These are phyloP conservation scores for Drosophila lutescens DNA, from an alignment of 2,888 invertebrate genomes.

Conservation along the genomic window DNA sequence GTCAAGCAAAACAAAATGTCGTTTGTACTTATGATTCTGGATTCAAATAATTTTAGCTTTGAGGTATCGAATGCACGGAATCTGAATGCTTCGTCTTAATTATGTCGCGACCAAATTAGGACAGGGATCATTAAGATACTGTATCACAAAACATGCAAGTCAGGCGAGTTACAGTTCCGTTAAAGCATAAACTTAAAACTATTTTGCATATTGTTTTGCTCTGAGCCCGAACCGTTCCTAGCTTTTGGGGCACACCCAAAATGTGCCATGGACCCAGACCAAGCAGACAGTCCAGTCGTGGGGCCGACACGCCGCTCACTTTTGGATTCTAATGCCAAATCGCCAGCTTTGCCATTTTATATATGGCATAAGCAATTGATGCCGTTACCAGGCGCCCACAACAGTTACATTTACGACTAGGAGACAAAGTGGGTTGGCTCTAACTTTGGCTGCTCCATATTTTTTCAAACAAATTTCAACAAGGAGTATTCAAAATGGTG, in stretches of 20 bases:
- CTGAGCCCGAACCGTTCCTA: not conserved
- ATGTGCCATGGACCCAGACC: slow-evolving; percentile 29
- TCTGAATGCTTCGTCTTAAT: slow-evolving; percentile 8
- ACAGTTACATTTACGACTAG: slow-evolving; percentile 13
- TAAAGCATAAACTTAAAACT: slow-evolving; percentile 5
- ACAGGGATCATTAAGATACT: slow-evolving; percentile 42
- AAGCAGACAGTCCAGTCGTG: slow-evolving; percentile 20
- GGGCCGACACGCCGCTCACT: slow-evolving; percentile 56
- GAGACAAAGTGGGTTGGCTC: slow-evolving; percentile 12
- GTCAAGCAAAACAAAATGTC: slow-evolving; percentile 42
- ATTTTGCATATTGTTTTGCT: slow-evolving; percentile 36
- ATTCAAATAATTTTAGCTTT: not conserved
- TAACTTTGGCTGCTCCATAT: not conserved
- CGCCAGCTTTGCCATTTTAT: slow-evolving; percentile 28
- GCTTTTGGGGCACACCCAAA: slow-evolving; percentile 66
- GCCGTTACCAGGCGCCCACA: slow-evolving; percentile 33
- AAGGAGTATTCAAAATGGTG: no score
- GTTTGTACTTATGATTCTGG: slow-evolving; percentile 15
- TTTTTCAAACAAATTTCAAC: no score
- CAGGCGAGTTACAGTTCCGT: slow-evolving; percentile 13
- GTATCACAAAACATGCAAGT: slow-evolving; percentile 27
- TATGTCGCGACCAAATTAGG: slow-evolving; percentile 22
- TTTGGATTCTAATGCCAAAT: slow-evolving; percentile 64
- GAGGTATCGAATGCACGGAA: not conserved
- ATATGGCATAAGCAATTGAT: slow-evolving; percentile 13